A percentile compares a stretch with the other conserved stretches of the same genome.
Evolutionary conservation across 1,140 invertebrate genomes (phyloP).

Genomic region (Dendroctonus valens): DNA sequence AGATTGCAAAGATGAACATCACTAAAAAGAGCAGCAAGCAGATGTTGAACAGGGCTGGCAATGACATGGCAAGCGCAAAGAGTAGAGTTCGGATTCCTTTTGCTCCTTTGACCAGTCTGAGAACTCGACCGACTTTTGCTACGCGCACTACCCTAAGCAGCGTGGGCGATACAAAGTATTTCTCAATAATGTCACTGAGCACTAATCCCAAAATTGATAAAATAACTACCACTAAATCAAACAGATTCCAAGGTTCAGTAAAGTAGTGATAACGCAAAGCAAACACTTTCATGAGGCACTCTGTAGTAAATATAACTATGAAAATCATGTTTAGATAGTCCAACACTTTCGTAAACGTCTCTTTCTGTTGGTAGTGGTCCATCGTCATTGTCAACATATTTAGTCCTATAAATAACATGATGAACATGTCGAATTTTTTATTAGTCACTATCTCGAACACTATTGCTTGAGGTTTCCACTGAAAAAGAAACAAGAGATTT

Average conservation of each 20-base stretch:
- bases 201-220: slow-evolving; percentile 96
- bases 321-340: slow-evolving; percentile 95
- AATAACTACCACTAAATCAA: slow-evolving; percentile 98
- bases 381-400: slow-evolving; percentile 99
- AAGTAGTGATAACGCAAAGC: slow-evolving; percentile 97
- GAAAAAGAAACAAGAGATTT: slow-evolving; percentile 49
- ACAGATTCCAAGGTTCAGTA: slow-evolving; percentile 98
- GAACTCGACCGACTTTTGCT: slow-evolving; percentile 94
- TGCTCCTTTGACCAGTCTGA: slow-evolving; percentile 95
- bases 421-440: slow-evolving; percentile 99
- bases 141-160: slow-evolving; percentile 95
- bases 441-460: slow-evolving; percentile 97
- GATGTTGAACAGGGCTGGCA: slow-evolving; percentile 98
- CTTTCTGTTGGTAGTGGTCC: slow-evolving; percentile 90
- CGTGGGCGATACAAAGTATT: slow-evolving; percentile 97
- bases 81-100: slow-evolving; percentile 96
- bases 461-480: slow-evolving; percentile 94
- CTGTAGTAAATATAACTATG: slow-evolving; percentile 96
- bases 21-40: slow-evolving; percentile 95
- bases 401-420: slow-evolving; percentile 97
- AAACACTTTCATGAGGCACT: slow-evolving; percentile 97
- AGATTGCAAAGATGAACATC: slow-evolving; percentile 99
- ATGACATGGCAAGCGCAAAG: slow-evolving; percentile 96
- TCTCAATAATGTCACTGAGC: slow-evolving; percentile 93
- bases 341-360: slow-evolving; percentile 78